Evolutionary conservation across 2,113 vertebrate species (phyloP), one percentile per base, ranked within the genome.

Genomic region (Lamprotornis superbus): DNA sequence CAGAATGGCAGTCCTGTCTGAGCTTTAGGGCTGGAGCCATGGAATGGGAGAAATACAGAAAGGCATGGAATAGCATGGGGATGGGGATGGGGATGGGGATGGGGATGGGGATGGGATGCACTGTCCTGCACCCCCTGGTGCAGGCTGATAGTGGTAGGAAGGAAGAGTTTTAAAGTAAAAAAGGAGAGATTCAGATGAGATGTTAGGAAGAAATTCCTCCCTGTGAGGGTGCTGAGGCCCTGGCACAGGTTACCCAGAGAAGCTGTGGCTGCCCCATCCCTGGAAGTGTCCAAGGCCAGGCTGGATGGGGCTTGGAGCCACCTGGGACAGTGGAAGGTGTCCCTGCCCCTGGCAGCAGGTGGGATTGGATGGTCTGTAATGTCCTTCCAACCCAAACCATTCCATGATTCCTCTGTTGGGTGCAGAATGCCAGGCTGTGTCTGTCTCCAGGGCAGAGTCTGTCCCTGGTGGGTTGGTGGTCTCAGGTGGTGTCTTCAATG

Each of bases 231-330:
- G 31, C 0, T 1, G 2, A 42, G 60, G 35, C 30, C 13, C 17
- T 59, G 17, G 10, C 37, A 52, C 63, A 52, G 9, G 37, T 0
- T 68, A 2, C 11, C 25, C 25, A 44, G 44, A 59, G 73, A 0
- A 86, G 33, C 27, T 86, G 17, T 33, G 61, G 31, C 71, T 67
- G 52, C 13, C 44, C 13, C 61, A 50, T 59, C 25, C 27, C 33
- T 59, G 63, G 21, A 1, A 68, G 37, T 68, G 25, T 10, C 21
- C 44, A 31, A 59, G 44, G 52, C 61, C 33, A 44, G 53, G 33
- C 0, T 60, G 63, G 46, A 22, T 0, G 0, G 37, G 44, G 63
- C 27, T 22, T 44, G 37, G 46, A 59, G 37, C 31, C 44, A 0
- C 14, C 63, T 25, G 18, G 44, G 46, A 3, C 0, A 37, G 83